Conservation (phyloP, 2,888 invertebrate species). For the Euphydryas editha region DNA sequence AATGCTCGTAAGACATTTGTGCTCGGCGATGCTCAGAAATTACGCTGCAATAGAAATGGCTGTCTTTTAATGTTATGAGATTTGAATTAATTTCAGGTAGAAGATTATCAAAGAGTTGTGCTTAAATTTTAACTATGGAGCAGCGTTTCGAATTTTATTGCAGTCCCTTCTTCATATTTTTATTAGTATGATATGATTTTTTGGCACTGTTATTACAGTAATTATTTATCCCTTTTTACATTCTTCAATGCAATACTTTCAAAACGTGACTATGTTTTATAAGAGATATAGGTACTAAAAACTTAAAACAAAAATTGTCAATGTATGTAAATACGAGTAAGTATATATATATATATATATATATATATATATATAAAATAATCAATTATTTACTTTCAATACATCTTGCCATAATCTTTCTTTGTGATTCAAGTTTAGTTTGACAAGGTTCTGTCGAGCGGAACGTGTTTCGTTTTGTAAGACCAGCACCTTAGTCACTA, state of each 20-base stretch:
- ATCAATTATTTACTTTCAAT: not conserved
- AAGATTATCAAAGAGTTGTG: not conserved
- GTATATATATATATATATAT: no score
- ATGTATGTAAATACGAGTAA: not conserved
- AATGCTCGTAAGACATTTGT: constrained; percentile 24
- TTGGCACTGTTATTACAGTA: no score
- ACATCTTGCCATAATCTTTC: not conserved
- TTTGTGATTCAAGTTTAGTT: constrained; percentile 30
- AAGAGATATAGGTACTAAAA: no score
- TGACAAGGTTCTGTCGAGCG: constrained; percentile 39
- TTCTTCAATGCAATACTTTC: no score
- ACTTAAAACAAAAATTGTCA: no score
- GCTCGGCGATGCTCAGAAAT: not conserved
- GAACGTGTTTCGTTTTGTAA: constrained; percentile 46
- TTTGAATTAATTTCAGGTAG: not conserved
- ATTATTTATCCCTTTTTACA: no score
- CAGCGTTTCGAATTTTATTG: no score
- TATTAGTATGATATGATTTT: no score
- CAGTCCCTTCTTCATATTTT: no score
- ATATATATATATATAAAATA: no score
- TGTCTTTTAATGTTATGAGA: not conserved
- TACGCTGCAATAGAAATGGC: not conserved
- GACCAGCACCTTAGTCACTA: constrained; percentile 38
- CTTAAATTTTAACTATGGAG: not conserved
- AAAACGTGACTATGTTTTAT: no score